Conservation (phyloP, 2,888 invertebrate species). For the Limnephilus lunatus region DNA sequence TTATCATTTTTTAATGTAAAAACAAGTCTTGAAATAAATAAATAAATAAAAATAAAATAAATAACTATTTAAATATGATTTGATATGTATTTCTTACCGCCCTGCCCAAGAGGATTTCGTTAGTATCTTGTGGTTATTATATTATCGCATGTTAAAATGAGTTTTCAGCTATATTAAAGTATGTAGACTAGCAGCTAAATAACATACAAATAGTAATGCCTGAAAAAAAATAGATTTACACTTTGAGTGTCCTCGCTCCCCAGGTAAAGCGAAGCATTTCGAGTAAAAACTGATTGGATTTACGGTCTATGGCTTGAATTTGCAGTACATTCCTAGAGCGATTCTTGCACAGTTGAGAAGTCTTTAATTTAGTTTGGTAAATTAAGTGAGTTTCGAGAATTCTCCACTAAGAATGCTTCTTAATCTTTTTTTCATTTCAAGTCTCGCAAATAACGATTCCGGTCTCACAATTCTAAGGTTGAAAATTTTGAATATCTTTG, state of each 20-base stretch:
- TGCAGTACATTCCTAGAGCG: neutral
- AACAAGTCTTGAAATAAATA: too few relatives aligned
- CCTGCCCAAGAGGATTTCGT: too few relatives aligned
- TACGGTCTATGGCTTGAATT: neutral
- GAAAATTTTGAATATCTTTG: neutral
- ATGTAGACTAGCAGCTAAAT: too few relatives aligned
- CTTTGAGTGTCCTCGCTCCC: neutral
- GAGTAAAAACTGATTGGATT: conserved; percentile 26
- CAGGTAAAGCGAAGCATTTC: neutral
- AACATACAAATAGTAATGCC: neutral
- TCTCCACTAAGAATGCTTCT: neutral
- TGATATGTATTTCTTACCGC: too few relatives aligned
- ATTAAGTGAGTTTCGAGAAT: neutral
- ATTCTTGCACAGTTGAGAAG: neutral
- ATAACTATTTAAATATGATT: too few relatives aligned
- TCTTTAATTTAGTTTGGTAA: neutral
- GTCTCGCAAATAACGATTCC: neutral
- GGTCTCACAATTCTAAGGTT: neutral
- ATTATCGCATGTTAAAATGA: too few relatives aligned
- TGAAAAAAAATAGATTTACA: neutral
- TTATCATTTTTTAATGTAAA: too few relatives aligned
- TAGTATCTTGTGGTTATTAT: too few relatives aligned
- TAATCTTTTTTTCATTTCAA: neutral
- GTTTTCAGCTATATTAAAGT: neutral
- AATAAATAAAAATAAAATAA: too few relatives aligned